A percentile compares a stretch with the other conserved stretches of the same genome.
Conservation (phyloP, 2,113 vertebrate species). For the Mirza zaza region DNA sequence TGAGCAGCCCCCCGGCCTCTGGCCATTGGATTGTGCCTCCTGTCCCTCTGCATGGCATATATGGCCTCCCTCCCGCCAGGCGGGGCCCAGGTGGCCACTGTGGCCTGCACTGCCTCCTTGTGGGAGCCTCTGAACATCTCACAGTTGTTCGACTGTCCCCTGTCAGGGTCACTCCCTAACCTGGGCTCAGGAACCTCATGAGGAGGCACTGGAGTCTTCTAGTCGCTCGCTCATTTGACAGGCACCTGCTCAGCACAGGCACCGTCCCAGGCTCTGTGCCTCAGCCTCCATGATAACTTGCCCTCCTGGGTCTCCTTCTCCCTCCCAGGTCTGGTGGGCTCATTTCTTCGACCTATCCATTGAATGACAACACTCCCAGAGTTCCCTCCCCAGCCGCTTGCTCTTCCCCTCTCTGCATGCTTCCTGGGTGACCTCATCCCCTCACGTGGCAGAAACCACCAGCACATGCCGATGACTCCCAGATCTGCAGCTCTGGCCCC, state of each 20-base stretch:
- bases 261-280: background rate
- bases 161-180: background rate
- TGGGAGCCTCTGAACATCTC: background rate
- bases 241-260: background rate
- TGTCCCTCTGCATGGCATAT: background rate
- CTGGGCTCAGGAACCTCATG: background rate
- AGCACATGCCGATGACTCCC: conserved; percentile 47
- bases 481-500: background rate
- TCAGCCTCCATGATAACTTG: background rate
- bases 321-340: background rate
- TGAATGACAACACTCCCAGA: background rate
- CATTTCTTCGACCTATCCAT: conserved; percentile 53
- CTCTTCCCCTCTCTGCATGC: background rate
- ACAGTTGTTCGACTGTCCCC: background rate
- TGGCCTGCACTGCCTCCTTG: background rate
- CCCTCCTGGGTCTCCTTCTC: background rate
- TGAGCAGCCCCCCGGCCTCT: background rate
- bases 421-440: conserved; percentile 65
- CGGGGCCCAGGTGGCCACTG: background rate
- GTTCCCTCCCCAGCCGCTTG: conserved; percentile 36
- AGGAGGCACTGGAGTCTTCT: background rate
- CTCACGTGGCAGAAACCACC: conserved; percentile 46
- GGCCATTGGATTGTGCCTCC: background rate
- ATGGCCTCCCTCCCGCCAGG: background rate
- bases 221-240: background rate